These are phyloP conservation scores for Cephus pygmeus DNA, from an alignment of 2,888 invertebrate genomes.

Conservation along the genomic window DNA sequence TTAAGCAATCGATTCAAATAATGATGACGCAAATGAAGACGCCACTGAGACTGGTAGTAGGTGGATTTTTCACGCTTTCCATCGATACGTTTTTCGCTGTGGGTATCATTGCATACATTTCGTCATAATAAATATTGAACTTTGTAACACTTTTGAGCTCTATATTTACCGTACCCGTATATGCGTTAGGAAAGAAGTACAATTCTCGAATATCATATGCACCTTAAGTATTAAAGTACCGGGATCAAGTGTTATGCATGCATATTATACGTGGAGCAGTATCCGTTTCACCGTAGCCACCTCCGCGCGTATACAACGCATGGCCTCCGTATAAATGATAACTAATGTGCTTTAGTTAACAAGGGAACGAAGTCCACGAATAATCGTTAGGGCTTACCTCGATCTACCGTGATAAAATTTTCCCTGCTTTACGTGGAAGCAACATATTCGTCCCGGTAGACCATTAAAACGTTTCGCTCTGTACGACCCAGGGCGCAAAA, in stretches of 20 bases:
- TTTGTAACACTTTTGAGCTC: too few species aligned
- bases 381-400: neutral
- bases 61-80: constrained; percentile 4
- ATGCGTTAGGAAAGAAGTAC: too few species aligned
- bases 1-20: too few species aligned
- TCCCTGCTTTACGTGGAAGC: neutral
- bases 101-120: too few species aligned
- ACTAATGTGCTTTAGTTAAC: neutral
- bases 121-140: too few species aligned
- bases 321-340: neutral
- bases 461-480: too few species aligned
- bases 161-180: too few species aligned
- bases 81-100: constrained; percentile 10
- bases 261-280: neutral
- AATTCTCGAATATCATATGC: too few species aligned
- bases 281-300: neutral
- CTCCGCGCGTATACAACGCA: neutral
- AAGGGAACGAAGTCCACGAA: neutral
- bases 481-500: too few species aligned
- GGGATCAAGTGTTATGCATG: neutral
- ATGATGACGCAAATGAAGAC: constrained; percentile 15
- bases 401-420: neutral
- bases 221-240: too few species aligned
- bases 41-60: constrained; percentile 8
- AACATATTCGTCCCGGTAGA: too few species aligned